Evolutionary conservation across 2,797 vertebrate species (phyloP).

Genomic region (Acestrorhynchus altus): DNA sequence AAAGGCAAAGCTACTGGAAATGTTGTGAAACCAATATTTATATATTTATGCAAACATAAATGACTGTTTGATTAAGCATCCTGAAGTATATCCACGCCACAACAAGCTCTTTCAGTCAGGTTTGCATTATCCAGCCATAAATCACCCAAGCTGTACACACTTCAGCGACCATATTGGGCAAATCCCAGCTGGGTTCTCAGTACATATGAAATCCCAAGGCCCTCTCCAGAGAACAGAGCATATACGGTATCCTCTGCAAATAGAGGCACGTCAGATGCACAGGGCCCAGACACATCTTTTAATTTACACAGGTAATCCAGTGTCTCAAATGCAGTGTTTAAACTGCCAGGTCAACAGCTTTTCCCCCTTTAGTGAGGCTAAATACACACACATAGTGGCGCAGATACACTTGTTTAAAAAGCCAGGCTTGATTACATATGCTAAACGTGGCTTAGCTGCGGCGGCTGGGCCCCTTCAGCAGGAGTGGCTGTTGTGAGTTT

Average conservation of each 20-base stretch:
- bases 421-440: slow-evolving; percentile 78
- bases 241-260: slow-evolving; percentile 61
- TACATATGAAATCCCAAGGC: slow-evolving; percentile 50
- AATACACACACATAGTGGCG: slow-evolving; percentile 66
- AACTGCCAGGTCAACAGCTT: slow-evolving; percentile 63
- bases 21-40: too few relatives aligned
- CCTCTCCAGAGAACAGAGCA: slow-evolving; percentile 63
- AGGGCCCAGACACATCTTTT: slow-evolving; percentile 44
- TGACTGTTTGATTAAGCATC: slow-evolving; percentile 28
- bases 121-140: slow-evolving; percentile 5
- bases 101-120: slow-evolving; percentile 28
- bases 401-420: slow-evolving; percentile 70
- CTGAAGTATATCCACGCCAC: not conserved
- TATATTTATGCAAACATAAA: slow-evolving; percentile 22
- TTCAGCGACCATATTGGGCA: not conserved
- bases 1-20: too few relatives aligned
- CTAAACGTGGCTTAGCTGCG: slow-evolving; percentile 79
- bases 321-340: slow-evolving; percentile 66
- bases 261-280: slow-evolving; percentile 64
- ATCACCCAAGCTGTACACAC: slow-evolving; percentile 18
- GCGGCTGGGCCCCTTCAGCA: slow-evolving; percentile 73
- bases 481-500: slow-evolving; percentile 80
- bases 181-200: slow-evolving; percentile 14
- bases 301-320: slow-evolving; percentile 76
- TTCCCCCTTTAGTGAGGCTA: slow-evolving; percentile 59